Conservation (phyloP, 2,113 vertebrate species). For the Chionodraco myersi region DNA sequence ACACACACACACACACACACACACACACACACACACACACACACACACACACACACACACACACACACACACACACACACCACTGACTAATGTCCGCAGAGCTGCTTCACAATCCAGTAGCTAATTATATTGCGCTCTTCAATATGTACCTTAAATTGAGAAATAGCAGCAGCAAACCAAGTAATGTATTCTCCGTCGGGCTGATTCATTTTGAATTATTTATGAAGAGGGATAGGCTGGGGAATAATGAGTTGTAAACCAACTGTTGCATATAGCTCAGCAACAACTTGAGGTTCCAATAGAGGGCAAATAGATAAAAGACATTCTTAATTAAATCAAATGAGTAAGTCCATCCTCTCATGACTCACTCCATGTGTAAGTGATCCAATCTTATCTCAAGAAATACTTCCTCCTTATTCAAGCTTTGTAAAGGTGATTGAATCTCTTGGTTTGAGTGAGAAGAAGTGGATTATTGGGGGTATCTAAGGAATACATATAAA, state of each 20-base stretch:
- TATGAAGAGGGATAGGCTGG: neutral
- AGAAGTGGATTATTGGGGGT: neutral
- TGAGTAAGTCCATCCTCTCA: neutral
- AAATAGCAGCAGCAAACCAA: neutral
- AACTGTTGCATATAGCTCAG: neutral
- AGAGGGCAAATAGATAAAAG: neutral
- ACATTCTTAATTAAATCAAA: neutral
- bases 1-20: neutral
- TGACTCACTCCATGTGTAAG: no score
- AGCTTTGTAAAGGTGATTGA: neutral
- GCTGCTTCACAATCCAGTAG: neutral
- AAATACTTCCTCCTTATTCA: neutral
- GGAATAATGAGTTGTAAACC: neutral
- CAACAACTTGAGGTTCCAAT: neutral
- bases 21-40: no score
- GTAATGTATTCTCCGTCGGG: neutral
- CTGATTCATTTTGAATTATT: neutral
- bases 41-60: neutral
- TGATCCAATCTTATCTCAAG: neutral
- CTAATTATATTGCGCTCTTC: conserved; percentile 9
- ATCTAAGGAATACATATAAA: no score
- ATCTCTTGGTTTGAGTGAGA: conserved; percentile 20
- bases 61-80: no score
- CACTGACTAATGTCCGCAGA: neutral
- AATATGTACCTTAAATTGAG: neutral